Conservation (phyloP, 2,113 vertebrate genomes). For the Picathartes gymnocephalus region DNA sequence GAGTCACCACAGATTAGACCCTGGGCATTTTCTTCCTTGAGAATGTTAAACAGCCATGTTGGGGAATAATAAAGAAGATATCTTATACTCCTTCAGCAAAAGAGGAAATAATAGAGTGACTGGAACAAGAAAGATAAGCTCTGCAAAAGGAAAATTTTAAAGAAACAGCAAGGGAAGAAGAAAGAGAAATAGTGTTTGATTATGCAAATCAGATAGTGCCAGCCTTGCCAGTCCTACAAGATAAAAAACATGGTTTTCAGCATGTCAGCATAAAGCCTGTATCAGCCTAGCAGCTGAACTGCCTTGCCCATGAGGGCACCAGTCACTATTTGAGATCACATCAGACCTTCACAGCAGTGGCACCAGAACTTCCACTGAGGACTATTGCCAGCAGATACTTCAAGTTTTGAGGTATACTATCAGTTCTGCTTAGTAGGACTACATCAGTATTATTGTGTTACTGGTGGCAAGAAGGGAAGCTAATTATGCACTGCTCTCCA, state of each 20-base stretch:
- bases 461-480: neutral
- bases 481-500: neutral
- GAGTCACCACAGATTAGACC: neutral
- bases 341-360: neutral
- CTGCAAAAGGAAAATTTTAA: neutral
- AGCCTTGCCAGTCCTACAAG: neutral
- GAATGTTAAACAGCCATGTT: neutral
- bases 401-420: neutral
- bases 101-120: neutral
- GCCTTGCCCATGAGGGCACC: neutral
- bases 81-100: neutral
- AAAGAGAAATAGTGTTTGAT: neutral
- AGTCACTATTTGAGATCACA: neutral
- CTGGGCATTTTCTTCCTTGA: neutral
- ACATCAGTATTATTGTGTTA: neutral
- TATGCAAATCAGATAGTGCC: neutral
- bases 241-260: neutral
- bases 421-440: neutral
- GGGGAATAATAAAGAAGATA: neutral
- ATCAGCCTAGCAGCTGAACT: neutral
- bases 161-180: neutral
- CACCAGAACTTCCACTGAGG: neutral
- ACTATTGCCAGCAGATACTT: neutral
- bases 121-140: neutral
- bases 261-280: neutral